Evolutionary conservation across 2,888 invertebrate genomes (phyloP), one percentile per base, ranked within the genome.

Genomic region (Molorchus minor): DNA sequence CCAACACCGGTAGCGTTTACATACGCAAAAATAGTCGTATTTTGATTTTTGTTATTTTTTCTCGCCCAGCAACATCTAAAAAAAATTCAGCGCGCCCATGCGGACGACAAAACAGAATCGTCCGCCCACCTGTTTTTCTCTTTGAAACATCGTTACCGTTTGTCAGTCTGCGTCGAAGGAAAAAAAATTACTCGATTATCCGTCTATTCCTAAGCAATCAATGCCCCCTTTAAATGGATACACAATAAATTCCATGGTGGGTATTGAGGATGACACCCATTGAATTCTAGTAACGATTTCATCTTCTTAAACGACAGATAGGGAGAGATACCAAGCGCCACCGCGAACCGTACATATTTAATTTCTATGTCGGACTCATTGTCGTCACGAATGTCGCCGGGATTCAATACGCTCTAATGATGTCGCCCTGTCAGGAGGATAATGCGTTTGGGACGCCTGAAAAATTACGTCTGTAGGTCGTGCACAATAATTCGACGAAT

Each of bases 361-460:
- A 49, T 49, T 40, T 45, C 17, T 30, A n/a, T 45, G n/a, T 16
- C 7, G 13, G 30, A 49, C 49, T 25, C 16, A 49, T 49, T 38
- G 17, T 12, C 15, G 20, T 33, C 12, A 33, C 12, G 21, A 40
- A 13, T 38, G 49, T 38, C 49, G 21, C 49, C 49, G 17, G n/a
- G 36, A 38, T 16, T 41, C 41, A 52, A 52, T 52, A 41, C 29
- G 12, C 17, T n/a, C 41, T 52, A 52, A 52, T 30, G 52, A 52
- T 12, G 29, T 16, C n/a, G n/a, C 2, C 52, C 25, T 41, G 52
- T 12, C 30, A 41, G 16, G 40, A 21, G n/a, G 10, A 49, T 25
- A 40, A 40, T 49, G 21, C 19, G 19, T 29, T 2, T 8, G 38
- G 25, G 15, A 36, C 44, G 30, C n/a, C 25, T 52, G 52, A 52